Base-by-base conservation (phyloP, 1,140 invertebrate genomes). In the Calliopsis andreniformis region DNA sequence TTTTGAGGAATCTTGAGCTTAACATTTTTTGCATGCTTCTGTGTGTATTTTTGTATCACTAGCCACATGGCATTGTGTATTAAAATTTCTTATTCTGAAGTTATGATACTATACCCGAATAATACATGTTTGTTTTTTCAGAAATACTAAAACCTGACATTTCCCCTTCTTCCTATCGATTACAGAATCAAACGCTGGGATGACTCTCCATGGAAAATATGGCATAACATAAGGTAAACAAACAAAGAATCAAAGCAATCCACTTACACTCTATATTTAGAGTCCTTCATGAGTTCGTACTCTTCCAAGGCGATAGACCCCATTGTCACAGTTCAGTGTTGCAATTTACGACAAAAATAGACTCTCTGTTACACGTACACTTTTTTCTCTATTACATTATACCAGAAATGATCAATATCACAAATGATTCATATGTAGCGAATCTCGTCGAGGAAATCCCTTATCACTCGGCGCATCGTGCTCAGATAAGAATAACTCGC, bases 251-350 rank as follows among this genome's bases (percentile, higher is more conserved):
- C 23, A 20, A 16, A 23, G 39, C 3, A 18, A 4, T 70, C 23
- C 84, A 92, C 92, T 93, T 87, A 95, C 92, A 95, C 93, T 83
- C 95, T 93, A 90, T 96, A 97, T 89, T 97, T 97, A 7, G 95
- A 93, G 89, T 96, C 95, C 80, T 94, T 94, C 93, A 95, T 94
- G 10, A 96, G 91, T 80, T 96, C 95, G 86, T 94, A 95, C 86
- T 96, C 95, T 87, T 96, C 95, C 85, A 94, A 80, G 28, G 92
- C 90, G 14, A 93, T 93, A 18, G 92, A 92, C 56, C 92, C 90
- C 92, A 92, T 93, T 73, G 82, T 86, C 70, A 25, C 30, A 18
- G 20, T 66, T 23, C 59, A 45, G 1, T 75, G 23, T 49, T 75
- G 23, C 18, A 64, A 45, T 64, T 78, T 43, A 45, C 53, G 51